Percentiles rank a stretch among this genome's conserved stretches.
These are phyloP conservation scores for Antheraea pernyi DNA, from an alignment of 1,140 invertebrate species.

Conservation along the genomic window DNA sequence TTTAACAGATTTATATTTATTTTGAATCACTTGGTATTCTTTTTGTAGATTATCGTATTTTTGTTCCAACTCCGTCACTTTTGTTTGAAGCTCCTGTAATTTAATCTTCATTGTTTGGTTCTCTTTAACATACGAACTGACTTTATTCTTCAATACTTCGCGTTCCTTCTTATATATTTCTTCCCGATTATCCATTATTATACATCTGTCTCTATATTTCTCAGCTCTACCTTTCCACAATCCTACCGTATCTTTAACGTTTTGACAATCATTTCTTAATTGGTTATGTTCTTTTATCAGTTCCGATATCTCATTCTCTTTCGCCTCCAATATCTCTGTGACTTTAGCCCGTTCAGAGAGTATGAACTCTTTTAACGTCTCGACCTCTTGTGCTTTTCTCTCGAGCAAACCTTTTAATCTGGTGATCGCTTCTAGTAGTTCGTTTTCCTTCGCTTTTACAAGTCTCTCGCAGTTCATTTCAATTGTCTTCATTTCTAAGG, in stretches of 20 bases:
- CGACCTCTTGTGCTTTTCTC: slow-evolving; percentile 77
- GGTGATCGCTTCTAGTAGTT: slow-evolving; percentile 56
- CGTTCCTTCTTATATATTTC: slow-evolving; percentile 56
- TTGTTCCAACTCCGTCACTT: slow-evolving; percentile 46
- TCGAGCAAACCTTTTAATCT: slow-evolving; percentile 78
- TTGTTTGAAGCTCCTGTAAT: slow-evolving; percentile 46
- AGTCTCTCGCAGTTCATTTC: slow-evolving; percentile 74
- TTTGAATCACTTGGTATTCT: slow-evolving; percentile 65
- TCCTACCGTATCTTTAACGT: slow-evolving; percentile 44
- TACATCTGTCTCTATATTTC: slow-evolving; percentile 55
- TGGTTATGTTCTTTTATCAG: slow-evolving; percentile 69
- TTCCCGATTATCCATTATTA: slow-evolving; percentile 47
- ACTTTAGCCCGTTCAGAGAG: slow-evolving; percentile 78
- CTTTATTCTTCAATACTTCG: slow-evolving; percentile 51
- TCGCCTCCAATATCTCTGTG: slow-evolving; percentile 71
- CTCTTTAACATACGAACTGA: slow-evolving; percentile 47
- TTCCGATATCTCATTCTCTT: slow-evolving; percentile 68
- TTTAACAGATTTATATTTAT: slow-evolving; percentile 80
- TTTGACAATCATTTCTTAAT: slow-evolving; percentile 54
- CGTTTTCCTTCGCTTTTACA: slow-evolving; percentile 75
- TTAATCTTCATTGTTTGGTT: slow-evolving; percentile 49
- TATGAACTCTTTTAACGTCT: slow-evolving; percentile 79
- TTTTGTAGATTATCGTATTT: slow-evolving; percentile 44
- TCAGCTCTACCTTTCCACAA: slow-evolving; percentile 62
- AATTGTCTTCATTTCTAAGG: slow-evolving; percentile 76